A percentile compares a stretch with the other conserved stretches of the same genome.
Evolutionary conservation across 2,113 vertebrate genomes (phyloP).

Genomic region (Myrmecobius fasciatus): DNA sequence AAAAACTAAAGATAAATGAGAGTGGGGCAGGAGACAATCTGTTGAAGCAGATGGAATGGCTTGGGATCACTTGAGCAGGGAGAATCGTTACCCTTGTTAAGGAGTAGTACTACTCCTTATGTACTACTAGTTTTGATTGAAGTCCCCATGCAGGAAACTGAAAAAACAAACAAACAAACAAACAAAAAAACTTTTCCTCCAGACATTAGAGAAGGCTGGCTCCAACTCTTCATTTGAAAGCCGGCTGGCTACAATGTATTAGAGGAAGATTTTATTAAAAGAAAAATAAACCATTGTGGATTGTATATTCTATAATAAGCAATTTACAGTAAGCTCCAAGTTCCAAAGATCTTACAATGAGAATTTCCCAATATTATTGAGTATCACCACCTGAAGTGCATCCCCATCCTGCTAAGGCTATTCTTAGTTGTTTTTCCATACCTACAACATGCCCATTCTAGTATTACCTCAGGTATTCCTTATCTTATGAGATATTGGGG

Average conservation of each 20-base stretch:
- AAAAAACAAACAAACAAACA: too few species aligned
- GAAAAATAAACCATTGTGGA: not conserved
- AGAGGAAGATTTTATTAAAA: not conserved
- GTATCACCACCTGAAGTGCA: not conserved
- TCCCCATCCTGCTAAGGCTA: not conserved
- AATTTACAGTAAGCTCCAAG: not conserved
- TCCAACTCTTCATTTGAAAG: not conserved
- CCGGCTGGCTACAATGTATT: not conserved
- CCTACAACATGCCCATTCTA: not conserved
- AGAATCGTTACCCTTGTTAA: not conserved
- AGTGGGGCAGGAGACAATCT: too few species aligned
- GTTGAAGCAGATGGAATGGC: not conserved
- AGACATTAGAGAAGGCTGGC: not conserved
- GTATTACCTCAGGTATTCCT: not conserved
- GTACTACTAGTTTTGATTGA: not conserved
- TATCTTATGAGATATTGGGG: not conserved
- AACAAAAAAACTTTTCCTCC: not conserved
- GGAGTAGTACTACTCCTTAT: not conserved
- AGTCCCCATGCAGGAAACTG: too few species aligned
- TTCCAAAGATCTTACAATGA: not conserved
- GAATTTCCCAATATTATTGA: not conserved
- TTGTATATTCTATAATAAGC: not conserved
- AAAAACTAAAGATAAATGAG: too few species aligned
- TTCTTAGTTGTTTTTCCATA: not conserved
- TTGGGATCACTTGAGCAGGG: not conserved